Base-by-base conservation (phyloP, 2,888 invertebrate genomes). In the Hirtodrosophila histrioides region DNA sequence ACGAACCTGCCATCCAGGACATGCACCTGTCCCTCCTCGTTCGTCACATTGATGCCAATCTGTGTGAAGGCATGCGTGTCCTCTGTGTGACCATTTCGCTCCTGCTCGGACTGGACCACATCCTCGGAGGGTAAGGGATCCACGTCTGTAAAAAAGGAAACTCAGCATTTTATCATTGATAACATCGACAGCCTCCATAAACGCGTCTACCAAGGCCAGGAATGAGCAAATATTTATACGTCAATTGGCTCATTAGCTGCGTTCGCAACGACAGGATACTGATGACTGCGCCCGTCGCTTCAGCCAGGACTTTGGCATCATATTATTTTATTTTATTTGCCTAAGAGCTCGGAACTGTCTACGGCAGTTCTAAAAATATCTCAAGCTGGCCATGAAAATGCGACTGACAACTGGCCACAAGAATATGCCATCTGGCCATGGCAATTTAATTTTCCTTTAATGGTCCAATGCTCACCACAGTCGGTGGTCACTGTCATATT, bases 1-100 rank as follows among this genome's bases (percentile, higher is more conserved):
- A 79, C 80, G 87, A 78, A 91, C 90, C 90, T 90, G 76, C 88
- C 89, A 23, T 90, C 88, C 17, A 91, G 70, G 6, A 89, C 88
- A 51, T 89, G 90, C 62, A 90, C 86, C 77, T 91, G 90, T 2
- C 91, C 92, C 78, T 85, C 76, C 80, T 92, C 92, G 69, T 91
- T 92, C 54, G 90, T 91, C 67, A 92, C 88, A 85, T 90, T 92
- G 56, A 92, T 92, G 51, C 89, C 89, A 57, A 92, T 89, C 66
- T 89, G 87, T 70, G 90, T 74, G 63, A 90, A 89, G 17, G 61
- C 78, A 12, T 55, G 71, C 8, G 40, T 58, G 35, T 68, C 74
- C 54, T 79, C 80, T 48, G 58, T 54, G 45, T 77, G 77, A 6
- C 83, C 86, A 70, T 74, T 88, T 31, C 84, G 82, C 31, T 83